Evolutionary conservation across 2,797 vertebrate genomes (phyloP), one percentile per base, ranked within the genome.

Genomic region (Sebastes trivittatus): DNA sequence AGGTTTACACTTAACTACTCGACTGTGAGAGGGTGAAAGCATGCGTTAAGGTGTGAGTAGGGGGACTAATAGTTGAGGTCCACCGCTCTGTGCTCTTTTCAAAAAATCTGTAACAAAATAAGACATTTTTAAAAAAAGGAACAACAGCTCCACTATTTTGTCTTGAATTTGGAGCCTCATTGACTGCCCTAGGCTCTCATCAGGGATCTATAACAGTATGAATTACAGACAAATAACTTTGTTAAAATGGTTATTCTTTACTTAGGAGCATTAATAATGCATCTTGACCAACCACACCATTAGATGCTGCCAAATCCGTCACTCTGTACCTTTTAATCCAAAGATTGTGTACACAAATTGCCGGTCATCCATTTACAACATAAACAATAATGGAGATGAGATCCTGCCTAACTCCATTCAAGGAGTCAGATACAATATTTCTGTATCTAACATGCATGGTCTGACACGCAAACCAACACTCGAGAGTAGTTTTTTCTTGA

Each of bases 11-110:
- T 55, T 78, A n/a, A 76, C 60, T 70, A 38, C 42, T 72, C 11
- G 20, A 67, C 36, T 68, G 38, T 55, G n/a, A 72, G 69, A 69
- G 70, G 62, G 42, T 82, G 68, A 85, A 77, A 80, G 67, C 59
- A 59, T 70, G 60, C 3, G 7, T 66, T 69, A 22, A 42, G 59
- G 6, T 70, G 74, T 46, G 49, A 8, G 18, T 52, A 62, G 14
- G 52, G 67, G 65, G 66, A 20, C 23, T 72, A 72, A 60, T 69
- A 16, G 67, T 59, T 25, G 18, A 72, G 36, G 42, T 69, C 63
- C 16, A 58, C 30, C 55, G 6, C 64, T 74, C 18, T 66, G 56
- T 32, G 38, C 30, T 86, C 10, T 56, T 25, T 42, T 75, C 1
- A 49, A 2, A 32, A 1, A 30, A 56, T 58, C 23, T 36, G 8